Conservation (phyloP, 2,888 invertebrate genomes). For the Phanerotoma sp. region DNA sequence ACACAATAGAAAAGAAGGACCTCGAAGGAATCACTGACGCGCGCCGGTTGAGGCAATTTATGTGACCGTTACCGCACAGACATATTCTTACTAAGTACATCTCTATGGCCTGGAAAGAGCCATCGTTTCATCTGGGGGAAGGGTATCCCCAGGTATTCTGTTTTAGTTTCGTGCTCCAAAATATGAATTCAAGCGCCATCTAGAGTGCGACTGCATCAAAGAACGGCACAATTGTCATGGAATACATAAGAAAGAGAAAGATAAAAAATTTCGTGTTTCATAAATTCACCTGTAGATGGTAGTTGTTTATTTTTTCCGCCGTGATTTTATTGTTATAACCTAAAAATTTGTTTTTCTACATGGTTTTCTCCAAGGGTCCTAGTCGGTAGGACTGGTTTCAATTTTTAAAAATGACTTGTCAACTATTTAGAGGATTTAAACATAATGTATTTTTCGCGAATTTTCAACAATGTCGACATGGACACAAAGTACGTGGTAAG, state of each 20-base stretch:
- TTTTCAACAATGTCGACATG: slow-evolving; percentile 44
- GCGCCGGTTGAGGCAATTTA: slow-evolving; percentile 4
- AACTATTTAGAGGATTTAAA: slow-evolving; percentile 32
- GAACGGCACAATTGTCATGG: no score
- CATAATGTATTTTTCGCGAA: slow-evolving; percentile 27
- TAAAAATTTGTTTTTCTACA: no score
- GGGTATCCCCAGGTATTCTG: background rate
- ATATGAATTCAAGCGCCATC: slow-evolving; percentile 3
- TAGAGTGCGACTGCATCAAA: background rate
- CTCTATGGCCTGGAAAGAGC: slow-evolving; percentile 15
- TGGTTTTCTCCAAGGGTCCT: no score
- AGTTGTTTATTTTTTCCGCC: no score
- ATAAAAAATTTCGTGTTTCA: no score
- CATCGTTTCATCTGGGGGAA: slow-evolving; percentile 2
- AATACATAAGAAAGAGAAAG: no score
- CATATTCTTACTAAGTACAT: slow-evolving; percentile 16
- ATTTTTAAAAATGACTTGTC: slow-evolving; percentile 30
- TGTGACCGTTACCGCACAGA: slow-evolving; percentile 22
- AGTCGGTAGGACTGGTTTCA: background rate
- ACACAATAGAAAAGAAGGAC: slow-evolving; percentile 6
- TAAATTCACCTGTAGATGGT: no score
- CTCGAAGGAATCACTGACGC: background rate
- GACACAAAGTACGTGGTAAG: slow-evolving; percentile 68
- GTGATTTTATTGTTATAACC: no score
- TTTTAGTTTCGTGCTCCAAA: slow-evolving; percentile 5